phyloP scores from a whole-genome alignment of 2,797 vertebrate species.

The Sebastes dallii region DNA sequence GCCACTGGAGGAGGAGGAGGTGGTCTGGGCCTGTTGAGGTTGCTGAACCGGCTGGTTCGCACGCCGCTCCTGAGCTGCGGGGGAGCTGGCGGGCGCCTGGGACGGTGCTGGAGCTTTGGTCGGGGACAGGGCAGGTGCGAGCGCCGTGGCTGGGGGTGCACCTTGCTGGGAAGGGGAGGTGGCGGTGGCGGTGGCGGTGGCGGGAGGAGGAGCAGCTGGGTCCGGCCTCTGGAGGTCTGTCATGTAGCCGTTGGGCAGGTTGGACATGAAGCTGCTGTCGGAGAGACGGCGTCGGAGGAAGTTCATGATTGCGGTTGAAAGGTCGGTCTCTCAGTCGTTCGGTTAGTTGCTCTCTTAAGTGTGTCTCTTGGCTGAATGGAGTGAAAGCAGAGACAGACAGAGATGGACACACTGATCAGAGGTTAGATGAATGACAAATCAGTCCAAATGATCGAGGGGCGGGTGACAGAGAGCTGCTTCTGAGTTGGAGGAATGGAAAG shows the following conservation, averaged over 20 bases:
- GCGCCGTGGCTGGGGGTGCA: slow-evolving; percentile 69
- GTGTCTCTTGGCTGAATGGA: slow-evolving; percentile 22
- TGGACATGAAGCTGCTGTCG: slow-evolving; percentile 99
- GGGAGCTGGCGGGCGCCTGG: slow-evolving; percentile 76
- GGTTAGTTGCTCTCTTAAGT: background rate
- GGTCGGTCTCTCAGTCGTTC: slow-evolving; percentile 28
- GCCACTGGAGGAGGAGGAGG: slow-evolving; percentile 78
- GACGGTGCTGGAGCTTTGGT: slow-evolving; percentile 78
- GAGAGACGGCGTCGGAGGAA: slow-evolving; percentile 97
- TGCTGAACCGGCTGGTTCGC: slow-evolving; percentile 55
- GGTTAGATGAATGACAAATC: slow-evolving; percentile 63
- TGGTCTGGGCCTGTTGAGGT: slow-evolving; percentile 67
- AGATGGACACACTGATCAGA: slow-evolving; percentile 31
- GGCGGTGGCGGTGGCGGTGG: slow-evolving; percentile 70
- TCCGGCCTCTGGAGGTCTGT: slow-evolving; percentile 96
- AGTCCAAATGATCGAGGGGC: slow-evolving; percentile 27
- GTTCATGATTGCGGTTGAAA: slow-evolving; percentile 86
- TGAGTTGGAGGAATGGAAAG: slow-evolving; percentile 32
- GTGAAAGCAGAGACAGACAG: slow-evolving; percentile 11
- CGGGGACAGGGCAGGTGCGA: slow-evolving; percentile 83
- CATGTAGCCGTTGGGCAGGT: slow-evolving; percentile 99
- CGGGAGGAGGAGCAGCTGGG: slow-evolving; percentile 87
- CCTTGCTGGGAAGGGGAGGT: slow-evolving; percentile 72
- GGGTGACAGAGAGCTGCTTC: slow-evolving; percentile 44
- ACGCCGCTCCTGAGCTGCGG: slow-evolving; percentile 78